These are phyloP conservation scores for Carassius carassius DNA, from an alignment of 2,113 vertebrate genomes.

Conservation along the genomic window DNA sequence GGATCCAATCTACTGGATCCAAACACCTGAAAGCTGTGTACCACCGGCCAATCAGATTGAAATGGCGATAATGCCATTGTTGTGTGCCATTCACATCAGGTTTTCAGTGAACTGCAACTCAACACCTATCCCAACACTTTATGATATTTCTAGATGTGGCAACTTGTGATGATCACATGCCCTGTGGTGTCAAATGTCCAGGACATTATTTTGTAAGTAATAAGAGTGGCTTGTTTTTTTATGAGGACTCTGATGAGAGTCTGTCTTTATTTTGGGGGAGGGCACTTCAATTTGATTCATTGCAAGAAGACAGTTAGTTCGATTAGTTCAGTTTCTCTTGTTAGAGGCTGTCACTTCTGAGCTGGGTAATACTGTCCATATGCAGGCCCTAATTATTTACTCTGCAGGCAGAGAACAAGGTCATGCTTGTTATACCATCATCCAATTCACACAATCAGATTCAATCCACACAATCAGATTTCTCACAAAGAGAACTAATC, in stretches of 20 bases:
- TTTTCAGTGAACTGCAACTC: not conserved
- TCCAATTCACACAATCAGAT: slow-evolving; percentile 70
- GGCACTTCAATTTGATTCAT: slow-evolving; percentile 34
- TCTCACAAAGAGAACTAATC: slow-evolving; percentile 74
- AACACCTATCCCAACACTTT: not conserved
- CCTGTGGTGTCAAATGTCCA: not conserved
- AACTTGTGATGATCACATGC: not conserved
- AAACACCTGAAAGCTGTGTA: too few relatives aligned
- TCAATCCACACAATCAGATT: slow-evolving; percentile 70
- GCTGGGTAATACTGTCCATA: slow-evolving; percentile 56
- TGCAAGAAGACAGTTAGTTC: slow-evolving; percentile 23
- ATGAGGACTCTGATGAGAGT: not conserved
- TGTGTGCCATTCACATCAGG: too few relatives aligned
- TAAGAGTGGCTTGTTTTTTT: not conserved
- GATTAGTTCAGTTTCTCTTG: slow-evolving; percentile 46
- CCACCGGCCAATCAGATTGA: too few relatives aligned
- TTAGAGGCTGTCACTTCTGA: slow-evolving; percentile 36
- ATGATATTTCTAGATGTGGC: not conserved
- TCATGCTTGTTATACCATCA: slow-evolving; percentile 68
- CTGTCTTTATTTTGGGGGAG: slow-evolving; percentile 11
- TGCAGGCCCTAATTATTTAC: slow-evolving; percentile 70
- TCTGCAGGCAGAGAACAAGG: slow-evolving; percentile 68
- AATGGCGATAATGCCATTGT: too few relatives aligned
- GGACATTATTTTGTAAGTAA: not conserved
- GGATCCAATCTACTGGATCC: too few relatives aligned